A percentile compares a stretch with the other conserved stretches of the same genome.
phyloP scores from a whole-genome alignment of 2,888 invertebrate genomes.

The Andrena bucephala region DNA sequence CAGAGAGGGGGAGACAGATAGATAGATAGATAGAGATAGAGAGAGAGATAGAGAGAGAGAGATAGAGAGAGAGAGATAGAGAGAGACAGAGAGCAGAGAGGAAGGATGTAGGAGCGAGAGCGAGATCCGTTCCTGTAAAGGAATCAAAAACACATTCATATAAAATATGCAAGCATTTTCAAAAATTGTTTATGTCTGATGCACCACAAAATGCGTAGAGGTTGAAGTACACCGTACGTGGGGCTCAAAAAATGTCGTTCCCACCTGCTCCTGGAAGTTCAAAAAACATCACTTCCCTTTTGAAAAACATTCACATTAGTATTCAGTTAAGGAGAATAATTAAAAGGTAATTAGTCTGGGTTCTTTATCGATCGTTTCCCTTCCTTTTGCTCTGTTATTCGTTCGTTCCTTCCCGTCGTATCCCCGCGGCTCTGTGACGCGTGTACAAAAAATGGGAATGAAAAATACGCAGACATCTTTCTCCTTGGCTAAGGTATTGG shows the following conservation, averaged over 20 bases:
- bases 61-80: conserved; percentile 43
- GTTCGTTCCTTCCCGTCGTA: conserved; percentile 68
- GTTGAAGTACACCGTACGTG: conserved; percentile 84
- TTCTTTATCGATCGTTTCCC: conserved; percentile 63
- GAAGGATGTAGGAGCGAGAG: conserved; percentile 79
- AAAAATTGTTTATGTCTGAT: conserved; percentile 86
- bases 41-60: conserved; percentile 52
- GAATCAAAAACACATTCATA: conserved; percentile 85
- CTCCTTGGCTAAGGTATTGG: conserved; percentile 61
- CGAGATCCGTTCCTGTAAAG: conserved; percentile 85
- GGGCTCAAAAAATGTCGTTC: conserved; percentile 85
- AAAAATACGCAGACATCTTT: conserved; percentile 54
- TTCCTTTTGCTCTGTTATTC: conserved; percentile 71
- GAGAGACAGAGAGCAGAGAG: conserved; percentile 55
- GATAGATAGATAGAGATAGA: conserved; percentile 32
- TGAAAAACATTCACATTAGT: conserved; percentile 84
- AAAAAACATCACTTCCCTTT: conserved; percentile 85
- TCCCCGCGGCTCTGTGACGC: conserved; percentile 62
- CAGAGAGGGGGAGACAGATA: conserved; percentile 28
- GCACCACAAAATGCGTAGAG: conserved; percentile 85
- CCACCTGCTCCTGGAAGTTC: conserved; percentile 85
- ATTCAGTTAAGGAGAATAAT: conserved; percentile 75
- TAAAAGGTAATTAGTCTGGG: conserved; percentile 70
- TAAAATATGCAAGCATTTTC: conserved; percentile 86
- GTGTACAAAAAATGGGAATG: conserved; percentile 64